Evolutionary conservation across 2,888 invertebrate species (phyloP).

Genomic region (Pachydiplax longipennis): DNA sequence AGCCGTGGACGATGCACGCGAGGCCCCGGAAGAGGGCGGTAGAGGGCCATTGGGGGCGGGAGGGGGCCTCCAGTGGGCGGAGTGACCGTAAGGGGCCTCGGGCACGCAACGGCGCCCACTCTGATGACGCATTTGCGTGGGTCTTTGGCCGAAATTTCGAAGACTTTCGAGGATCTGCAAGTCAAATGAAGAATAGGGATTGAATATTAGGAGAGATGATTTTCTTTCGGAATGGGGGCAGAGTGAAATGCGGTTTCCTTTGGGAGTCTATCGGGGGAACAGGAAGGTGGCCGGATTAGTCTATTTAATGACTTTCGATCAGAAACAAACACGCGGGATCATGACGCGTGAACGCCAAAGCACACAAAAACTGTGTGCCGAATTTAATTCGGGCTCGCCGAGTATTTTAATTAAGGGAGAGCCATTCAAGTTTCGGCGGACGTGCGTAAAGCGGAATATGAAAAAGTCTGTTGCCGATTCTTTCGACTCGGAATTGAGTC

Average conservation of each 20-base stretch:
- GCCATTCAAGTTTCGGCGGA: too few species aligned
- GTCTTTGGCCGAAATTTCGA: background rate
- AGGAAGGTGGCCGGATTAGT: background rate
- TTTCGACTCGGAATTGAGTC: too few species aligned
- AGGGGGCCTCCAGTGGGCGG: background rate
- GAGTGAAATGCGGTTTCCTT: background rate
- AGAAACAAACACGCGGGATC: too few species aligned
- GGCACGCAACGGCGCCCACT: background rate
- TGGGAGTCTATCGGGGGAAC: background rate
- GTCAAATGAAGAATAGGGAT: constrained; percentile 2
- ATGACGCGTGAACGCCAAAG: too few species aligned
- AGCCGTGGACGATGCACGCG: background rate
- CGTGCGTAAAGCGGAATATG: too few species aligned
- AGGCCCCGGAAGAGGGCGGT: background rate
- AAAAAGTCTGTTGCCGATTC: too few species aligned
- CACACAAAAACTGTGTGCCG: too few species aligned
- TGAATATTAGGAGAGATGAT: background rate
- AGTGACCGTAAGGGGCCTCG: background rate
- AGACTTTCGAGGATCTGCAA: background rate
- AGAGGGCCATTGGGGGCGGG: background rate
- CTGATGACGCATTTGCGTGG: constrained; percentile 43
- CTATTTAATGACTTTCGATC: too few species aligned
- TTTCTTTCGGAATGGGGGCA: background rate
- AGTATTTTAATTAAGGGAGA: too few species aligned
- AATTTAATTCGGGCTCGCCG: too few species aligned